Evolutionary conservation across 2,113 vertebrate genomes (phyloP).

Genomic region (Axis porcinus): DNA sequence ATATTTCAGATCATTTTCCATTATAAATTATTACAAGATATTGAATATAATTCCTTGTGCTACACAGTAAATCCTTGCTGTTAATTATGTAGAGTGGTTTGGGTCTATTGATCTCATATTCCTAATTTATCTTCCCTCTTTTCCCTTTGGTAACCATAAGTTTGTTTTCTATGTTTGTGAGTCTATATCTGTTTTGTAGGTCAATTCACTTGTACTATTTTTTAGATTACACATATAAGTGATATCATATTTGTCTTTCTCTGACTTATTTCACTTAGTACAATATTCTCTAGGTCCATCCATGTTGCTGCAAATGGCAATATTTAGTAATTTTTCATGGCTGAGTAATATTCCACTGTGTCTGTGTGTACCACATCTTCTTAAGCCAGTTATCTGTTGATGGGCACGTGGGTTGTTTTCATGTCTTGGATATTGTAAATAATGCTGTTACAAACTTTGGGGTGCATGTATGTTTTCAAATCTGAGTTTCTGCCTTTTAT

Average conservation of each 20-base stretch:
- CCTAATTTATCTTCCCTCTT: not conserved
- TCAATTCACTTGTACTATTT: not conserved
- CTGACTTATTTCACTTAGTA: not conserved
- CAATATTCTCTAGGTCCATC: not conserved
- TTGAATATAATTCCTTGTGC: not conserved
- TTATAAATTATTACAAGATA: not conserved
- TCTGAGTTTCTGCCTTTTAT: not conserved
- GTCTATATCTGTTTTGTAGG: not conserved
- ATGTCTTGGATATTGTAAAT: not conserved
- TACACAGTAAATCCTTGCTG: not conserved
- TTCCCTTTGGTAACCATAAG: not conserved
- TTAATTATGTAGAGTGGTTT: not conserved
- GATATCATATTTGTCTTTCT: not conserved
- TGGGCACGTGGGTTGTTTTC: not conserved
- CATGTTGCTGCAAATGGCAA: not conserved
- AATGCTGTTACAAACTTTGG: not conserved
- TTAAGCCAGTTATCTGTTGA: not conserved
- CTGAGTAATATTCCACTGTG: not conserved
- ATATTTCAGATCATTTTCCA: not conserved
- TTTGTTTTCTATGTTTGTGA: not conserved
- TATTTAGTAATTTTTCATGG: not conserved
- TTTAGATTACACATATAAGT: not conserved
- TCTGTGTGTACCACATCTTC: not conserved
- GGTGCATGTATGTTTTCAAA: not conserved
- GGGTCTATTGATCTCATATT: not conserved